Conservation (phyloP, 92 coral and sea anemone species). For the Parazoanthus darwini region DNA sequence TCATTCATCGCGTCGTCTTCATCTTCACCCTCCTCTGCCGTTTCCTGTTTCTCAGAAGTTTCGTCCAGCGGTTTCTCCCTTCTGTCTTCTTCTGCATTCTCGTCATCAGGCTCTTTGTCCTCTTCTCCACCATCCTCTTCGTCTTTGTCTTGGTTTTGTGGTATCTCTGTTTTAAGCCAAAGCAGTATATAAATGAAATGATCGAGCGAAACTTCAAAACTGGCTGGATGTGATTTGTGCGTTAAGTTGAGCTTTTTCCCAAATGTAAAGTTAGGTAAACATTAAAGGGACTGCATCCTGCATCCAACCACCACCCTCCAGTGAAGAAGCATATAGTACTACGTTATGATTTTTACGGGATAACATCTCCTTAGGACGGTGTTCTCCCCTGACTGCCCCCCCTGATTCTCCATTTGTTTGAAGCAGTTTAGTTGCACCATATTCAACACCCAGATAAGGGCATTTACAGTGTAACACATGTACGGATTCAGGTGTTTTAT, state of each 20-base stretch:
- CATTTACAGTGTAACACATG: no score
- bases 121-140: slow-evolving; percentile 35
- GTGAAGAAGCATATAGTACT: not conserved
- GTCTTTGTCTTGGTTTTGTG: slow-evolving; percentile 1
- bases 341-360: not conserved
- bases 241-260: no score
- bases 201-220: no score
- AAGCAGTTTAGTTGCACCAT: slow-evolving; percentile 21
- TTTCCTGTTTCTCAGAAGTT: not conserved
- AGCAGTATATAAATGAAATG: not conserved
- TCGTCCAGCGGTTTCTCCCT: slow-evolving; percentile 2
- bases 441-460: not conserved
- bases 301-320: no score
- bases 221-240: no score
- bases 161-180: not conserved
- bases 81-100: slow-evolving; percentile 26
- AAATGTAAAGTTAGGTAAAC: no score
- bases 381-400: not conserved
- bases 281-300: no score
- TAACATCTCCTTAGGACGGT: slow-evolving; percentile 5
- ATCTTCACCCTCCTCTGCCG: slow-evolving; percentile 11
- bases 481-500: no score
- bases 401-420: not conserved
- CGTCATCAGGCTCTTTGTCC: slow-evolving; percentile 36
- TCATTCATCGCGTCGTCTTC: slow-evolving; percentile 26